These are phyloP conservation scores for Platichthys flesus DNA, from an alignment of 2,113 vertebrate species.

Conservation along the genomic window DNA sequence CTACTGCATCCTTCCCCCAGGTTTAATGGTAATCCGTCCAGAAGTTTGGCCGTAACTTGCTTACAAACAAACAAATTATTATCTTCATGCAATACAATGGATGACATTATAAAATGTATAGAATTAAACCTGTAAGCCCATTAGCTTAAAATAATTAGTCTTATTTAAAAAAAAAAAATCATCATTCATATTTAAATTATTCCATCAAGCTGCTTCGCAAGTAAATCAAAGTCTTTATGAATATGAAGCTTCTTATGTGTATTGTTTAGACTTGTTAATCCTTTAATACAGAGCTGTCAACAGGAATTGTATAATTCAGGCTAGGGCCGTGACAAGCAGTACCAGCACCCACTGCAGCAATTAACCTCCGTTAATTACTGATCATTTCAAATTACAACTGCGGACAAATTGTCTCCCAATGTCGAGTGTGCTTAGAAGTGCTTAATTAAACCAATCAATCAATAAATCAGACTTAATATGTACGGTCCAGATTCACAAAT, in stretches of 20 bases:
- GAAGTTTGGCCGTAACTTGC: too few relatives aligned
- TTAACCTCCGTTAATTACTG: constrained; percentile 18
- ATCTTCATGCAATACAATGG: neutral
- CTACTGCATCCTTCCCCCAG: too few relatives aligned
- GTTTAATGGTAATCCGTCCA: too few relatives aligned
- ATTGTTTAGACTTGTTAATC: neutral
- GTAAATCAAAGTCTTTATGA: neutral
- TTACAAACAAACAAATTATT: neutral
- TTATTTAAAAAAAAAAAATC: neutral
- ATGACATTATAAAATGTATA: neutral
- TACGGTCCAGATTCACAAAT: too few relatives aligned
- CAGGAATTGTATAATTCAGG: constrained; percentile 16
- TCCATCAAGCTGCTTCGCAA: neutral
- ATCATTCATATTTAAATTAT: neutral
- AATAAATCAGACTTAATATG: too few relatives aligned
- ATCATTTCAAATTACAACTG: neutral
- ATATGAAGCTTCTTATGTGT: neutral
- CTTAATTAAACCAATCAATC: too few relatives aligned
- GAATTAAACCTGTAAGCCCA: neutral
- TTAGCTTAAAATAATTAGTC: constrained; percentile 9
- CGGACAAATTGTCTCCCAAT: neutral
- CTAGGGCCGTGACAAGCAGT: neutral
- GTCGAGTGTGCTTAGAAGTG: neutral
- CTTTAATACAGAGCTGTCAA: constrained; percentile 13
- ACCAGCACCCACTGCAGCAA: neutral